Conservation (phyloP, 2,113 vertebrate species). For the Caranx melampygus region DNA sequence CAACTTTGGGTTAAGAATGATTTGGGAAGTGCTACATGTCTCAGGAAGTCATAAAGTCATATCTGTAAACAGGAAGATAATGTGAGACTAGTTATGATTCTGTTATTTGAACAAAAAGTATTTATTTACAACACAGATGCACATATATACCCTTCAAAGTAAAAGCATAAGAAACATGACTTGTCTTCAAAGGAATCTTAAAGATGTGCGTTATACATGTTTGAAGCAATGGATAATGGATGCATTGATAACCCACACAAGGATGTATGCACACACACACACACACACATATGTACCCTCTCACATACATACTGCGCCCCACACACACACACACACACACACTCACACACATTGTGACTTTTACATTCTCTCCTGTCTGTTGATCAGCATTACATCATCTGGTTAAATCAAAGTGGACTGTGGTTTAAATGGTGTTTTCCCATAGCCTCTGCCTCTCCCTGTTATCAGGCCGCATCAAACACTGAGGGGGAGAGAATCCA, state of each 20-base stretch:
- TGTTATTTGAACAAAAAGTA: constrained; percentile 97
- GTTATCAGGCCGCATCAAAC: constrained; percentile 88
- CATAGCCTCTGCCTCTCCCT: constrained; percentile 89
- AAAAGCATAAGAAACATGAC: constrained; percentile 90
- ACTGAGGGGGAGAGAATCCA: constrained; percentile 84
- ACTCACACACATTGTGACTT: constrained; percentile 78
- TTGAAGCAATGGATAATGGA: constrained; percentile 83
- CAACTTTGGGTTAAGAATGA: neutral
- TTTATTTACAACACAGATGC: constrained; percentile 94
- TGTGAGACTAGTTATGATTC: constrained; percentile 63
- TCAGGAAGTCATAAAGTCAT: neutral
- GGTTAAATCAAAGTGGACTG: constrained; percentile 88
- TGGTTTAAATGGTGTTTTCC: constrained; percentile 87
- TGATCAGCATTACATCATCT: constrained; percentile 91
- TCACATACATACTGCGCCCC: constrained; percentile 53
- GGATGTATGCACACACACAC: constrained; percentile 16
- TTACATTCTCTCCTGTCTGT: constrained; percentile 92
- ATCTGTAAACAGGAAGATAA: constrained; percentile 30
- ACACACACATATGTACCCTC: constrained; percentile 75
- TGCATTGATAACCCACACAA: constrained; percentile 84
- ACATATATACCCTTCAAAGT: constrained; percentile 91
- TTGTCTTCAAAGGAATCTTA: constrained; percentile 91
- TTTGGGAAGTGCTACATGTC: neutral
- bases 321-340: constrained; percentile 26
- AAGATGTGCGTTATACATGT: constrained; percentile 82